Evolutionary conservation across 2,888 invertebrate genomes (phyloP), one percentile per base, ranked within the genome.

Genomic region (Beris chalybata): DNA sequence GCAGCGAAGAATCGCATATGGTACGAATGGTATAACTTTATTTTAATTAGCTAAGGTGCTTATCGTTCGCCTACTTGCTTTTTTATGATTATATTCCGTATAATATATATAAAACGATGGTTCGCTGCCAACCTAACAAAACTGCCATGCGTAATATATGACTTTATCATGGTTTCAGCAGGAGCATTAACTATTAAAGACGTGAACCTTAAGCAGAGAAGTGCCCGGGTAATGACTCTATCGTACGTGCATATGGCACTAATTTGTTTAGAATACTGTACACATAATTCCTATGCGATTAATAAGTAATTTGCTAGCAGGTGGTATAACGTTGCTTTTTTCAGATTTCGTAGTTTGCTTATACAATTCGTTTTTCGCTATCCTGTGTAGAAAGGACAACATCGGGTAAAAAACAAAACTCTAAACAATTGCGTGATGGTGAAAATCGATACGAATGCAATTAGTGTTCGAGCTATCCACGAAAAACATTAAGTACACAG

Each of bases 21-120:
- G 7, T 9, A 22, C 22, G 22, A 2, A 38, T 38, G 58, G 48
- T 31, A 59, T 22, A 64, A 64, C 54, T 64, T 54, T 64, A 64
- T 64, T 64, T 64, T 64, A 64, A 64, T 64, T 64, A 64, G 54
- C 54, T 53, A 45, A 54, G 64, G 64, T 54, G 54, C 53, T 64
- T 53, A 54, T 55, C 64, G 47, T 11, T 44, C 22, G 54, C 64
- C 45, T 52, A 31, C 63, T 30, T 53, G 52, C 38, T 43, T 43
- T 53, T 63, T 63, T 63, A 63, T 63, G 52, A 53, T 29, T 53
- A 47, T 32, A 48, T 59, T 47, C 15, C 58, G 15, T 29, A 53
- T 53, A 63, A 63, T 63, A 29, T 52, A 52, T 53, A 63, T 38
- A 53, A 63, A 30, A 22, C 31, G 5, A 12, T 31, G 32, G 30